Conservation (phyloP, 1,140 invertebrate species). For the Nasonia vitripennis region DNA sequence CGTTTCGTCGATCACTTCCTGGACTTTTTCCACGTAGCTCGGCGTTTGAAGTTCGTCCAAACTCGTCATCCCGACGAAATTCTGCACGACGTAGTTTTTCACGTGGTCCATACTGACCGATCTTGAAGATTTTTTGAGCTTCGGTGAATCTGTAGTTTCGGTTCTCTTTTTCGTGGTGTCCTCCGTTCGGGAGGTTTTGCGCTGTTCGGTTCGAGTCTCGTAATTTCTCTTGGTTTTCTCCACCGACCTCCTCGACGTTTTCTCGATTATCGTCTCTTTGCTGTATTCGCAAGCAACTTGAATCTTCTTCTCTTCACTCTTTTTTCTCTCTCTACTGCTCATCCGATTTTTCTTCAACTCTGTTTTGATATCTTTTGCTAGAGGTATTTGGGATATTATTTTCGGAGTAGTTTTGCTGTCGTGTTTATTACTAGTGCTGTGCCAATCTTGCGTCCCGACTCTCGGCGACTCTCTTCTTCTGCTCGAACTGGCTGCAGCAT, state of each 20-base stretch:
- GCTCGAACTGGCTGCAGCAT: not conserved
- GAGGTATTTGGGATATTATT: conserved; percentile 59
- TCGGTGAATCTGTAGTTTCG: not conserved
- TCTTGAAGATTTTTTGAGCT: not conserved
- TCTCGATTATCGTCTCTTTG: conserved; percentile 9
- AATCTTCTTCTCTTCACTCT: conserved; percentile 40
- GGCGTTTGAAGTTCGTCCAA: conserved; percentile 64
- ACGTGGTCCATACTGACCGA: conserved; percentile 60
- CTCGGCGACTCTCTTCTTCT: conserved; percentile 1
- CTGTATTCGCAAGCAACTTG: conserved; percentile 24
- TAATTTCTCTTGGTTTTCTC: conserved; percentile 16
- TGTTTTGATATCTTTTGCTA: conserved; percentile 63
- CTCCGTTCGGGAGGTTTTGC: conserved; percentile 28
- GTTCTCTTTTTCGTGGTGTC: conserved; percentile 30
- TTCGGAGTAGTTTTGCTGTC: conserved; percentile 49
- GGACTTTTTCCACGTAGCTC: conserved; percentile 66
- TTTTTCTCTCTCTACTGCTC: conserved; percentile 58
- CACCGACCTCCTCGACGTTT: conserved; percentile 39
- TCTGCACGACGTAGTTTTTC: conserved; percentile 61
- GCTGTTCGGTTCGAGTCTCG: conserved; percentile 32
- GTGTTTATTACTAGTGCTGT: not conserved
- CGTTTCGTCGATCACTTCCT: conserved; percentile 64
- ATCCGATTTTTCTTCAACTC: conserved; percentile 63
- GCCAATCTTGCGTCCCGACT: not conserved
- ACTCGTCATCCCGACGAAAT: conserved; percentile 59